Evolutionary conservation across 2,888 invertebrate species (phyloP).

Genomic region (Eupithecia tripunctaria): DNA sequence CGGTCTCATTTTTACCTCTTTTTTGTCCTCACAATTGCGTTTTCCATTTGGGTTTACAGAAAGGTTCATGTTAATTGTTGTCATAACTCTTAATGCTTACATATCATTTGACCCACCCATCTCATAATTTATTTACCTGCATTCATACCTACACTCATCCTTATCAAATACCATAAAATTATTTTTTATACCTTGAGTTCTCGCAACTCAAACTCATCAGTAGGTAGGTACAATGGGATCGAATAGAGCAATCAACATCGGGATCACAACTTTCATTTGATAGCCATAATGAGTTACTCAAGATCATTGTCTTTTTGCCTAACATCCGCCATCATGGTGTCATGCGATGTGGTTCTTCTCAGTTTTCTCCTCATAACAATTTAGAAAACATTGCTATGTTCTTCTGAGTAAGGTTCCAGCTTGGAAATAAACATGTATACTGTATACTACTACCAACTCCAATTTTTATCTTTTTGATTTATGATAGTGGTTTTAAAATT

Average conservation of each 20-base stretch:
- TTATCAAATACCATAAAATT: background rate
- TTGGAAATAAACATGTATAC: background rate
- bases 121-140: background rate
- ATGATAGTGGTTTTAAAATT: slow-evolving; percentile 33
- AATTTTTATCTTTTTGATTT: slow-evolving; percentile 9
- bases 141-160: background rate
- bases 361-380: slow-evolving; percentile 2
- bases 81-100: background rate
- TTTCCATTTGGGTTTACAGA: background rate
- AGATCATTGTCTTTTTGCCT: slow-evolving; percentile 33
- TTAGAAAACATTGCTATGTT: background rate
- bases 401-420: background rate
- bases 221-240: slow-evolving; percentile 24
- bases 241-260: slow-evolving; percentile 28
- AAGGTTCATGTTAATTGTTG: background rate
- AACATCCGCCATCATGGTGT: slow-evolving; percentile 18
- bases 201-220: slow-evolving; percentile 14
- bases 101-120: background rate
- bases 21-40: background rate
- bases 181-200: background rate
- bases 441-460: background rate
- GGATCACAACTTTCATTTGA: slow-evolving; percentile 60
- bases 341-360: slow-evolving; percentile 12
- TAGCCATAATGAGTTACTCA: slow-evolving; percentile 51
- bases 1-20: background rate